A percentile compares a stretch with the other conserved stretches of the same genome.
These are phyloP conservation scores for Druceiella hillmani DNA, from an alignment of 2,888 invertebrate species.

Conservation along the genomic window DNA sequence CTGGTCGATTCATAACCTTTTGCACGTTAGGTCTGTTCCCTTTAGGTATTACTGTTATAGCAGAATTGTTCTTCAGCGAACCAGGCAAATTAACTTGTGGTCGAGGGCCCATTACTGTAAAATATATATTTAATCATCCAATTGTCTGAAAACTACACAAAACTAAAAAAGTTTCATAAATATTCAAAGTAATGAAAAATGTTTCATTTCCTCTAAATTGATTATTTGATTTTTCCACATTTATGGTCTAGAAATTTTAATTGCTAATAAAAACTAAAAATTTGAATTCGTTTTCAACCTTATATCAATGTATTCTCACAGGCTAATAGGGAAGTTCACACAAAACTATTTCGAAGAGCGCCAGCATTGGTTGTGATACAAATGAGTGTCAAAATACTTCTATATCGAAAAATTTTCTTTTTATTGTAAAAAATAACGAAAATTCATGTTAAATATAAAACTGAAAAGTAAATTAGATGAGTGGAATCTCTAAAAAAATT, in stretches of 20 bases:
- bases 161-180: background rate
- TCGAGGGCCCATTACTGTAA: slow-evolving; percentile 38
- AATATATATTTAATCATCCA: slow-evolving; percentile 3
- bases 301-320: too few species aligned
- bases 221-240: slow-evolving; percentile 5
- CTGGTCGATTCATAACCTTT: slow-evolving; percentile 37
- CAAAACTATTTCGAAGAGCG: too few species aligned
- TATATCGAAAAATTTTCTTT: too few species aligned
- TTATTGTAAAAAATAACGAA: too few species aligned
- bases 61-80: slow-evolving; percentile 55
- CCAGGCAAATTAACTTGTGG: slow-evolving; percentile 41
- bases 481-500: too few species aligned
- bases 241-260: background rate
- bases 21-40: slow-evolving; percentile 37
- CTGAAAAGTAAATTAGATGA: too few species aligned
- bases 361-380: too few species aligned
- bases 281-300: too few species aligned
- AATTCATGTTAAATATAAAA: too few species aligned
- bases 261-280: background rate
- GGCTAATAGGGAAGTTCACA: too few species aligned
- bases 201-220: slow-evolving; percentile 2
- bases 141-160: slow-evolving; percentile 18
- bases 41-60: slow-evolving; percentile 55
- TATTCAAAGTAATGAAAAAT: background rate
- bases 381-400: too few species aligned